Percentiles rank a stretch among this genome's conserved stretches.
These are phyloP conservation scores for Trichoplusia ni DNA, from an alignment of 1,140 invertebrate genomes.

Conservation along the genomic window DNA sequence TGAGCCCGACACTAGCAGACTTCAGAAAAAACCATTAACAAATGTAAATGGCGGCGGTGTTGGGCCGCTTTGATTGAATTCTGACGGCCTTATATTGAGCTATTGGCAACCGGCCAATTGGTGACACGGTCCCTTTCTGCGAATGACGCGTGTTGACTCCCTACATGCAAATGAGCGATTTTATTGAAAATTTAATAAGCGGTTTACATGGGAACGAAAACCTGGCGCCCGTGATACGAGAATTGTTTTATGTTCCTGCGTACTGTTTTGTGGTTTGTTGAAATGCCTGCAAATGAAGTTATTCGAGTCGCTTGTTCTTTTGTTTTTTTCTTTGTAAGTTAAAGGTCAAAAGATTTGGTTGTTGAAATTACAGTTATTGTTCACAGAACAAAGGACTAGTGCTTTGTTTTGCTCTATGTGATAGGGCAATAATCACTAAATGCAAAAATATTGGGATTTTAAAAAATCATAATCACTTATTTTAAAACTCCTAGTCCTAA, in stretches of 20 bases:
- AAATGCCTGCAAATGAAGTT: background rate
- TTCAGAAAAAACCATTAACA: slow-evolving; percentile 20
- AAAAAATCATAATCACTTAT: too few species aligned
- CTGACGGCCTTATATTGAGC: slow-evolving; percentile 29
- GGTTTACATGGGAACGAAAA: slow-evolving; percentile 13
- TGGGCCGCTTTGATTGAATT: slow-evolving; percentile 39
- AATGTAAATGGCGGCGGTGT: slow-evolving; percentile 7
- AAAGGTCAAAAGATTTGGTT: too few species aligned
- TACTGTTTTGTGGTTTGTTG: background rate
- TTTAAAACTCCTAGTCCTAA: too few species aligned
- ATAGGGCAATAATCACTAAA: too few species aligned
- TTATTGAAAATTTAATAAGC: slow-evolving; percentile 32
- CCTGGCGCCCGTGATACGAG: slow-evolving; percentile 14
- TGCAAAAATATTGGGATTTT: too few species aligned
- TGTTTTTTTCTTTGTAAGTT: background rate
- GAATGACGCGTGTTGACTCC: slow-evolving; percentile 15
- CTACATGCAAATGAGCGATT: slow-evolving; percentile 26
- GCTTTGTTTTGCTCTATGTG: too few species aligned
- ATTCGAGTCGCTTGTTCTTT: background rate
- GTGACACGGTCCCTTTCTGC: slow-evolving; percentile 19
- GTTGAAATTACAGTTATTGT: too few species aligned
- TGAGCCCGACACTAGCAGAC: background rate
- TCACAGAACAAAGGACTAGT: too few species aligned
- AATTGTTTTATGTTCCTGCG: background rate
- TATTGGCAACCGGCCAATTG: slow-evolving; percentile 25